phyloP scores from a whole-genome alignment of 2,797 vertebrate genomes.

The Anguilla megastoma region DNA sequence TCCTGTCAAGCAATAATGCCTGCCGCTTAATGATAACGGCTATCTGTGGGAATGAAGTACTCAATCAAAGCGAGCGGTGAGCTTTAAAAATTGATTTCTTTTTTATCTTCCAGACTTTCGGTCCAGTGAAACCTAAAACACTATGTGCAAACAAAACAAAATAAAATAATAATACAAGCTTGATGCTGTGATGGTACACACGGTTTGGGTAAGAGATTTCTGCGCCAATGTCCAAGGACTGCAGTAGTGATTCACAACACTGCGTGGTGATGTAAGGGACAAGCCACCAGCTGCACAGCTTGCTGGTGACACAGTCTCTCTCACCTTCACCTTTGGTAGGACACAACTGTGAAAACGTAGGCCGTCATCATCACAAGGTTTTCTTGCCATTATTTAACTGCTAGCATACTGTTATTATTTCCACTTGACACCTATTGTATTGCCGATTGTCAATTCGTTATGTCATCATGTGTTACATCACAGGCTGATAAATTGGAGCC shows the following conservation, averaged over 20 bases:
- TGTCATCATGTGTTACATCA: background rate
- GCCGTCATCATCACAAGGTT: background rate
- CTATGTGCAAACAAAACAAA: background rate
- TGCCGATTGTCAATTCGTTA: background rate
- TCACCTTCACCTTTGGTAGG: background rate
- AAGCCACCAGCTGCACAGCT: background rate
- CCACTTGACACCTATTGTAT: background rate
- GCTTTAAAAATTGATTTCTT: background rate
- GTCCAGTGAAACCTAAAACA: background rate
- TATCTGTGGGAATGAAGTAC: background rate
- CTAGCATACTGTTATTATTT: background rate
- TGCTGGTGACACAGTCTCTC: background rate
- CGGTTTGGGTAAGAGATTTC: background rate
- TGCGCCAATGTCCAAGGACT: background rate
- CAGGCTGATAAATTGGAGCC: background rate
- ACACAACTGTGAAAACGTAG: background rate
- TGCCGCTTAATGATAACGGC: background rate
- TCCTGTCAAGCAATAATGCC: conserved; percentile 4
- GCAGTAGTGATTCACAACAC: background rate
- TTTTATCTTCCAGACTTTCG: conserved; percentile 2
- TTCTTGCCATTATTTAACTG: background rate
- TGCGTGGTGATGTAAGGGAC: background rate
- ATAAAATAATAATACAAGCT: background rate
- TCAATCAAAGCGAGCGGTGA: background rate
- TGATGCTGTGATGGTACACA: background rate